A percentile compares a stretch with the other conserved stretches of the same genome.
Conservation (phyloP, 2,797 vertebrate genomes). For the Hoplostethus mediterraneus region DNA sequence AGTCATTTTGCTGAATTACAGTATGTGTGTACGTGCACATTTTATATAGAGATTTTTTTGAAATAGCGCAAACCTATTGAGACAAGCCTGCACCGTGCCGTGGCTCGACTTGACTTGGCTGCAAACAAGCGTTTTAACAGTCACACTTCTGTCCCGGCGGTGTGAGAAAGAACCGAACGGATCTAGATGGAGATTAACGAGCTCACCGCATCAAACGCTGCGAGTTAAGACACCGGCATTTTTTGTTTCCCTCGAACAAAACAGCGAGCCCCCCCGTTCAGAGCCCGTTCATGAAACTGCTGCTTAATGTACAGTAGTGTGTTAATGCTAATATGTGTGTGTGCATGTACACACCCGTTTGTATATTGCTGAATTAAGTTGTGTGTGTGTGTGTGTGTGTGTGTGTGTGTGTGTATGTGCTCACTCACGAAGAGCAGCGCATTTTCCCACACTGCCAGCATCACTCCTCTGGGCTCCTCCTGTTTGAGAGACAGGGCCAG, state of each 20-base stretch:
- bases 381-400: constrained; percentile 37
- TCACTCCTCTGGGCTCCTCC: constrained; percentile 82
- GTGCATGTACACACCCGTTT: constrained; percentile 53
- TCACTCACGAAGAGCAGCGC: constrained; percentile 74
- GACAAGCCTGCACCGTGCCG: neutral
- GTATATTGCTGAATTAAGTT: constrained; percentile 63
- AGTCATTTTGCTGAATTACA: too few relatives aligned
- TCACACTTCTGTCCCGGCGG: neutral
- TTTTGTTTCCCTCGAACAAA: constrained; percentile 2
- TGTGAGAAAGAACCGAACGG: constrained; percentile 5
- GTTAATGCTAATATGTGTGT: constrained; percentile 22
- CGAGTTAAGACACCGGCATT: too few relatives aligned
- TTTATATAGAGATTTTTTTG: neutral
- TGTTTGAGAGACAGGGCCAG: constrained; percentile 75
- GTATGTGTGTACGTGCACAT: too few relatives aligned
- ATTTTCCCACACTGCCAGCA: constrained; percentile 90
- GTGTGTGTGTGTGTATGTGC: constrained; percentile 45
- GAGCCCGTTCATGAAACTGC: constrained; percentile 51
- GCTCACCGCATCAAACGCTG: constrained; percentile 18
- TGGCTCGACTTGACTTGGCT: too few relatives aligned
- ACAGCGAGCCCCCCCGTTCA: constrained; percentile 3
- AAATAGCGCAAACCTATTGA: neutral
- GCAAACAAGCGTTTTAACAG: too few relatives aligned
- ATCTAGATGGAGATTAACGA: constrained; percentile 25
- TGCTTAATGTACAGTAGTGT: constrained; percentile 57